These are phyloP conservation scores for Mustelus asterias DNA, from an alignment of 2,113 vertebrate species.

Conservation along the genomic window DNA sequence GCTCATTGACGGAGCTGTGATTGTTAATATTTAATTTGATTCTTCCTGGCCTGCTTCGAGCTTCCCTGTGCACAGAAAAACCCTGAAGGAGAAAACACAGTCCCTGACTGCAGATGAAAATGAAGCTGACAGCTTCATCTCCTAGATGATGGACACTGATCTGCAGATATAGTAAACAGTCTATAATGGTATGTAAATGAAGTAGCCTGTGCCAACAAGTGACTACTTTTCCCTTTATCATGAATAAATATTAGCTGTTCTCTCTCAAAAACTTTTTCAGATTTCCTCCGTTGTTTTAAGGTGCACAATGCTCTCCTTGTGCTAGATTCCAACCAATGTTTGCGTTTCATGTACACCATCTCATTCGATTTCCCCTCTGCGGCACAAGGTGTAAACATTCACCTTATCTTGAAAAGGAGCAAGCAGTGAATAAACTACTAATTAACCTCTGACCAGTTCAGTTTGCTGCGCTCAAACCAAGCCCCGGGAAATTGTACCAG, in stretches of 20 bases:
- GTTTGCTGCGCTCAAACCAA: slow-evolving; percentile 38
- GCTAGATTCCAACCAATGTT: slow-evolving; percentile 14
- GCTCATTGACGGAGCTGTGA: slow-evolving; percentile 50
- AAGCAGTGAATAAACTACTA: slow-evolving; percentile 56
- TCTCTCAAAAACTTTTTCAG: slow-evolving; percentile 45
- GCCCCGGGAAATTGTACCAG: neutral
- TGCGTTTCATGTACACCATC: slow-evolving; percentile 19
- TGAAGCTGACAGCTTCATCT: slow-evolving; percentile 58
- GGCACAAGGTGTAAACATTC: neutral
- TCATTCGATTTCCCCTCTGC: neutral
- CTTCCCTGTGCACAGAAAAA: slow-evolving; percentile 38
- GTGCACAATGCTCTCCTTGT: slow-evolving; percentile 22
- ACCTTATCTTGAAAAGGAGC: slow-evolving; percentile 38
- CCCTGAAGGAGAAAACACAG: slow-evolving; percentile 7
- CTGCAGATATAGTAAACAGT: slow-evolving; percentile 55
- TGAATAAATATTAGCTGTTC: slow-evolving; percentile 69
- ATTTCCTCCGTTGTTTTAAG: slow-evolving; percentile 47
- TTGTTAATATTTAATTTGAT: slow-evolving; percentile 71
- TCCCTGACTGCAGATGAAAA: slow-evolving; percentile 47
- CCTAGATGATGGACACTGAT: slow-evolving; percentile 50
- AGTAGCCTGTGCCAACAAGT: slow-evolving; percentile 60
- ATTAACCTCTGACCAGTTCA: slow-evolving; percentile 55
- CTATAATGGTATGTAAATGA: slow-evolving; percentile 70
- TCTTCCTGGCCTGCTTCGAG: slow-evolving; percentile 48
- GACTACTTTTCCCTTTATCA: slow-evolving; percentile 58